Conservation (phyloP, 2,113 vertebrate species). For the Ariopsis seemanni region DNA sequence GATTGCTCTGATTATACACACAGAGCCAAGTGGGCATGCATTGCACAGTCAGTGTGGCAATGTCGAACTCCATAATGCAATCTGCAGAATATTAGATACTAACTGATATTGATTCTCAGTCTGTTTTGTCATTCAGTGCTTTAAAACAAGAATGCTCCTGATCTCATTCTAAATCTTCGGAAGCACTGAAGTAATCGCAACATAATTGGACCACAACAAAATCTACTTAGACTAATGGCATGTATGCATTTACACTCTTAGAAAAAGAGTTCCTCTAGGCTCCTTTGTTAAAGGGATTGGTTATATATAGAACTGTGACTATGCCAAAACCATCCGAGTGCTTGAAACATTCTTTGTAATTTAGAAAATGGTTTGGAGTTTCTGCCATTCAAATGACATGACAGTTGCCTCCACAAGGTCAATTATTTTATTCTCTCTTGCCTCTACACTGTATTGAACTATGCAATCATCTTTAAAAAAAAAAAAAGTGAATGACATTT, state of each 20-base stretch:
- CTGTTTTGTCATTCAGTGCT: background rate
- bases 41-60: background rate
- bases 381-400: background rate
- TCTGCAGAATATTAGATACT: constrained; percentile 16
- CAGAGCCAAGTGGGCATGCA: background rate
- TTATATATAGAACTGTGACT: background rate
- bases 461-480: background rate
- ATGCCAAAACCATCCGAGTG: background rate
- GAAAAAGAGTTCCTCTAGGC: background rate
- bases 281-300: background rate
- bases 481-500: background rate
- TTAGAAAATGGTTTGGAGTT: background rate
- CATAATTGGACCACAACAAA: background rate
- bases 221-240: background rate
- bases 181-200: constrained; percentile 2
- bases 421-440: background rate
- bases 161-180: background rate
- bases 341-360: background rate
- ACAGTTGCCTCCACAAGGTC: background rate
- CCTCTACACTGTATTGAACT: background rate
- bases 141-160: background rate
- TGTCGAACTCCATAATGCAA: background rate
- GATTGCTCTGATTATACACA: background rate
- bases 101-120: constrained; percentile 14
- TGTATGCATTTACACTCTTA: background rate